Conservation (phyloP, 2,797 vertebrate genomes). For the Oreonectes daqikongensis region DNA sequence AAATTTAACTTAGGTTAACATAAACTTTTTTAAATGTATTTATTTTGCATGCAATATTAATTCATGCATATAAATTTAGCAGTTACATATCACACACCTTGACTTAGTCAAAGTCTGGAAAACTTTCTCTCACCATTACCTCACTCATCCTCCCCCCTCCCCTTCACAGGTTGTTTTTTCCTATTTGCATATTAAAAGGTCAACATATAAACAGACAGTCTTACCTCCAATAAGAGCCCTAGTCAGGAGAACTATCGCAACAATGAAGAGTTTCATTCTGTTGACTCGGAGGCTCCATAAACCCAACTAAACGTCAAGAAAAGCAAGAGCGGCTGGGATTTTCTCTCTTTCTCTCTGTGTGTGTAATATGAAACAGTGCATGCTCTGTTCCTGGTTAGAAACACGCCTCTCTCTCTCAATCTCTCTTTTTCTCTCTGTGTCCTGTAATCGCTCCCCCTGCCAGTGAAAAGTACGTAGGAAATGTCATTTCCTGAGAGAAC, state of each 20-base stretch:
- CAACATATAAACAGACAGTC: conserved; percentile 65
- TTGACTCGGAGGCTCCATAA: conserved; percentile 79
- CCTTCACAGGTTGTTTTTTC: conserved; percentile 23
- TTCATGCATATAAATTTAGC: conserved; percentile 8
- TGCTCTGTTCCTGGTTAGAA: conserved; percentile 84
- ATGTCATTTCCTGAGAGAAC: conserved; percentile 17
- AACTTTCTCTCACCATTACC: conserved; percentile 6
- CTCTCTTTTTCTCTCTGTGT: conserved; percentile 58
- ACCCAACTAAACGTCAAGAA: conserved; percentile 73
- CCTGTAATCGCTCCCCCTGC: conserved; percentile 58
- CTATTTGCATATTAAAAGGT: conserved; percentile 14
- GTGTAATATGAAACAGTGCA: conserved; percentile 80
- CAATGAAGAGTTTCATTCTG: conserved; percentile 80
- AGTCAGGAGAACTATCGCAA: conserved; percentile 82
- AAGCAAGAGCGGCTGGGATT: conserved; percentile 53
- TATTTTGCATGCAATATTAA: conserved; percentile 11
- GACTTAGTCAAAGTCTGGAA: background rate
- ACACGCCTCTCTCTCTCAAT: conserved; percentile 69
- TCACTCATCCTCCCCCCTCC: background rate
- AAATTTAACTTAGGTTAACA: background rate
- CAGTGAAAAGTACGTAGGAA: conserved; percentile 63
- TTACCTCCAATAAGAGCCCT: conserved; percentile 81
- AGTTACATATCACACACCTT: conserved; percentile 21
- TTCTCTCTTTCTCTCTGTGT: conserved; percentile 67
- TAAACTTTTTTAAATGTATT: no score